Evolutionary conservation across 2,888 invertebrate species (phyloP), one percentile per base, ranked within the genome.

Genomic region (Petrolisthes manimaculis): DNA sequence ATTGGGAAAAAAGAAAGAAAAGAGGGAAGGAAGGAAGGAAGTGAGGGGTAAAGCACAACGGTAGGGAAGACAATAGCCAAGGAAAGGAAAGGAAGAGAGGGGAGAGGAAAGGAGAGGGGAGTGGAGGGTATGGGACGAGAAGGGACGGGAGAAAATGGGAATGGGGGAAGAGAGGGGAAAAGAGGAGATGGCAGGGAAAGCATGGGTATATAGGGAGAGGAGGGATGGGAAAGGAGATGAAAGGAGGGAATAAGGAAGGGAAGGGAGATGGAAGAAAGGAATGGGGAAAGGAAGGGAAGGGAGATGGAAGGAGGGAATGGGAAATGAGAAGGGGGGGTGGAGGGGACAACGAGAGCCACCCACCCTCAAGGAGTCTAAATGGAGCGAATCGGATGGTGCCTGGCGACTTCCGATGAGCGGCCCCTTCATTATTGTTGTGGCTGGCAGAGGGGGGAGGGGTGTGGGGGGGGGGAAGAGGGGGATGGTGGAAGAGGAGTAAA

Each of bases 381-480:
- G 87, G 83, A 75, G 78, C 87, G 87, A 51, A 83, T 77, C 87
- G 67, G 67, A 87, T 87, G 83, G 77, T 61, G 83, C 71, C 77
- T 71, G 51, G 69, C 55, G 3, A 78, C 87, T 83, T 87, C 87
- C 83, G 83, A 83, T 83, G 87, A 82, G 37, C 78, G 53, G 51
- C 67, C 24, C 82, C 77, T 83, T 37, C 55, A 55, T 83, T 67
- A 78, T 86, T 87, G 83, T 87, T 87, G 87, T 83, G 83, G 86
- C 24, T 21, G 74, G 21, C 14, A 56, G 61, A 37, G 56, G 51
- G 5, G 53, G 18, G 77, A 14, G 75, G 56, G 37, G 14, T 18
- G 18, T 53, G 54, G 18, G 18, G 74, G 79, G 8, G 69, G 24
- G 61, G 53, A n/a, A 55, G 67, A 53, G 69, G 67, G 21, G n/a